phyloP scores from a whole-genome alignment of 2,888 invertebrate genomes.

The Oxycera nigricornis region DNA sequence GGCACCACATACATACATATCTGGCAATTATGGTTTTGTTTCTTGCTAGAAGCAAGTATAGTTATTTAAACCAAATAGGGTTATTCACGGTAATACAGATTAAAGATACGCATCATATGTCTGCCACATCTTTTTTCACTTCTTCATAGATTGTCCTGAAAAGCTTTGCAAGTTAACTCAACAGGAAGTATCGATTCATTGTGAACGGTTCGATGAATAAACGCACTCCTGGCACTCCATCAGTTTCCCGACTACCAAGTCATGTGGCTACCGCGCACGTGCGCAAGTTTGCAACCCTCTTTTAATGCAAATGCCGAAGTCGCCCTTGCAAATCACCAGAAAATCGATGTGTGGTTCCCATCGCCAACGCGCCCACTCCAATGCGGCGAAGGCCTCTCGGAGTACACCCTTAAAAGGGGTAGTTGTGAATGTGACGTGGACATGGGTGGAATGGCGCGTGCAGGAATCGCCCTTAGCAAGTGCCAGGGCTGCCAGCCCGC shows the following conservation, averaged over 20 bases:
- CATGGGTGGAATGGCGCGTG: background rate
- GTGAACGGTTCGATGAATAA: too few species aligned
- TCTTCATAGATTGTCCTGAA: too few species aligned
- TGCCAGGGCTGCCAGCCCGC: conserved; percentile 13
- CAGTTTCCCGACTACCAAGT: background rate
- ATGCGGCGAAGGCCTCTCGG: background rate
- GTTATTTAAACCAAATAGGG: too few species aligned
- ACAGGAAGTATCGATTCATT: too few species aligned
- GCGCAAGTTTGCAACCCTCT: background rate
- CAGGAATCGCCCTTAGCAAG: background rate
- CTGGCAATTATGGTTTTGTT: too few species aligned
- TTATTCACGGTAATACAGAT: too few species aligned
- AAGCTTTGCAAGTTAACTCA: too few species aligned
- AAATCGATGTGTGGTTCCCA: conserved; percentile 24
- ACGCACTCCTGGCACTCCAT: too few species aligned
- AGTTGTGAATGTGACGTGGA: background rate
- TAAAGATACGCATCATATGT: too few species aligned
- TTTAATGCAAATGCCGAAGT: background rate
- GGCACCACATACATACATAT: too few species aligned
- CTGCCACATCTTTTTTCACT: too few species aligned
- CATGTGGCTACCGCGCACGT: background rate
- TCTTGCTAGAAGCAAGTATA: too few species aligned
- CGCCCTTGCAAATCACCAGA: conserved; percentile 37
- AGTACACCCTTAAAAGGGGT: background rate
- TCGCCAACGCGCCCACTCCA: background rate